These are phyloP conservation scores for Pseudomugil gertrudae DNA, from an alignment of 2,797 vertebrate genomes.

Conservation along the genomic window DNA sequence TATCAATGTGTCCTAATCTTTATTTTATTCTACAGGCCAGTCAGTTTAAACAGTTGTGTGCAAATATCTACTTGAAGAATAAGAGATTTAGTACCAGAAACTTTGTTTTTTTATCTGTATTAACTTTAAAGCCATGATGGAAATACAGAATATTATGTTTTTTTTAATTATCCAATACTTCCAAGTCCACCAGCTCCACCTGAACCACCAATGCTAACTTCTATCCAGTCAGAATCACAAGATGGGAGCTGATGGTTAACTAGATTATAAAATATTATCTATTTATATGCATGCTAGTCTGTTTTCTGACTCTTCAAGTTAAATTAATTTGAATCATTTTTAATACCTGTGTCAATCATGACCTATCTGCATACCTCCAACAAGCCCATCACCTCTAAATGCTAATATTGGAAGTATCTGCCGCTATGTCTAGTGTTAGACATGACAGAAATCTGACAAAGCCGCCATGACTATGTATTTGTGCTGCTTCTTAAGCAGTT, in stretches of 20 bases:
- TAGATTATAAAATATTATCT: not conserved
- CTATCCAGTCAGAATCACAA: no score
- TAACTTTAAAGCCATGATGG: not conserved
- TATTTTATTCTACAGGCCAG: not conserved
- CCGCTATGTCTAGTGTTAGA: not conserved
- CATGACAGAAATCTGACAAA: conserved; percentile 16
- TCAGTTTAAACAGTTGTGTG: not conserved
- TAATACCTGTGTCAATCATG: not conserved
- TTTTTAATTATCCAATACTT: not conserved
- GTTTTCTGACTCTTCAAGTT: not conserved
- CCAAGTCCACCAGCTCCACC: not conserved
- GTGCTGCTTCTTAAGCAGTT: conserved; percentile 23
- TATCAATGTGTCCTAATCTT: not conserved
- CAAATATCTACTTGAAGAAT: no score
- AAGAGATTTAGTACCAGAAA: no score
- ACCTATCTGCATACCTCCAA: not conserved
- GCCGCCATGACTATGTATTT: conserved; percentile 27
- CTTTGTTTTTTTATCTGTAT: not conserved
- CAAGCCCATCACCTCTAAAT: not conserved
- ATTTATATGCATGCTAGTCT: not conserved
- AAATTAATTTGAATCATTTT: not conserved
- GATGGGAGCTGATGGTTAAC: not conserved
- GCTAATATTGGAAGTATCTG: not conserved
- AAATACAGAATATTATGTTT: not conserved
- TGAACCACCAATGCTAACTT: not conserved